phyloP scores from a whole-genome alignment of 2,888 invertebrate species.

The Mesopsocus fuscifrons region DNA sequence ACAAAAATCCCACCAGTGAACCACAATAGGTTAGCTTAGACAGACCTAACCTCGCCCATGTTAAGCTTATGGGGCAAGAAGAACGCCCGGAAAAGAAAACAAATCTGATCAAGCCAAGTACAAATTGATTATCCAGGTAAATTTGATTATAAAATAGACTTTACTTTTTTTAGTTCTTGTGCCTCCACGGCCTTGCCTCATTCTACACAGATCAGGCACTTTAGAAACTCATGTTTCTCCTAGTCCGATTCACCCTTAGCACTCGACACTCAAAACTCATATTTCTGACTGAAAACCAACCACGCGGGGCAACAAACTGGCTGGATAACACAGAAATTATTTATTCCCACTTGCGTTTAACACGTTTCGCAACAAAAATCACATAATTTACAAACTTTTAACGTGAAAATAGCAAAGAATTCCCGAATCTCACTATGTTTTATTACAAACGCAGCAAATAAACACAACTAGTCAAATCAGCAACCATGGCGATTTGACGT shows the following conservation, averaged over 20 bases:
- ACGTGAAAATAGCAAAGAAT: not conserved
- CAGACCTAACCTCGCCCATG: not conserved
- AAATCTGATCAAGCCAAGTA: no score
- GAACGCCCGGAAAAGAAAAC: no score
- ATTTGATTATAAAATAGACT: slow-evolving; percentile 13
- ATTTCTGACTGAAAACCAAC: slow-evolving; percentile 14
- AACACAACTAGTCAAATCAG: slow-evolving; percentile 32
- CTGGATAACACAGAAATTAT: not conserved
- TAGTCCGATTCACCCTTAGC: slow-evolving; percentile 21
- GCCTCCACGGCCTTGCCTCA: slow-evolving; percentile 35
- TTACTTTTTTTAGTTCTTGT: slow-evolving; percentile 36
- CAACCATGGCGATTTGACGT: not conserved
- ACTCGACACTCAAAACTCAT: slow-evolving; percentile 16
- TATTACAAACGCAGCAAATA: slow-evolving; percentile 25
- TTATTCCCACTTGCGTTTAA: not conserved
- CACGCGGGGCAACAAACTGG: not conserved
- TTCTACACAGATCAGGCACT: slow-evolving; percentile 26
- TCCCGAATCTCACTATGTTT: not conserved
- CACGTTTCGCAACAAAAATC: slow-evolving; percentile 2
- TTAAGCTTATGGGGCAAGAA: not conserved
- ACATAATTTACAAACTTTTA: slow-evolving; percentile 5
- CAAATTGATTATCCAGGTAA: no score
- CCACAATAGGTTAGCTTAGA: not conserved
- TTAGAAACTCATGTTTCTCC: slow-evolving; percentile 23
- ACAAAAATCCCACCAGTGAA: not conserved